Percentiles rank a stretch among this genome's conserved stretches.
Evolutionary conservation across 1,140 invertebrate species (phyloP).

Genomic region (Scylla paramamosain): DNA sequence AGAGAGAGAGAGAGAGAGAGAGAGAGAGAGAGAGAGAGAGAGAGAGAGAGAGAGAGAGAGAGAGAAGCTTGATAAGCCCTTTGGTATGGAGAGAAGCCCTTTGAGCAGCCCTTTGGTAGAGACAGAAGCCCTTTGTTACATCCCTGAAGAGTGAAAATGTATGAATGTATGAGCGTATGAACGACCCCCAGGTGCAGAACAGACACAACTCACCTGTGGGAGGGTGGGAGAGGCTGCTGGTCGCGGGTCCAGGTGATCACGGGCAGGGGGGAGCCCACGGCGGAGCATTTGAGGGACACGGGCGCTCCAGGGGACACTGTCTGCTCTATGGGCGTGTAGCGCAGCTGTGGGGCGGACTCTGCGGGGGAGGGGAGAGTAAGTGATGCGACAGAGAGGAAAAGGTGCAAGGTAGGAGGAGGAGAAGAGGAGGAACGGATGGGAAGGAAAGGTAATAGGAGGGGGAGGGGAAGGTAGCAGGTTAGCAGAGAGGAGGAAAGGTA

Average conservation of each 20-base stretch:
- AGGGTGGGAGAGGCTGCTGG: constrained; percentile 34
- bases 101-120: neutral
- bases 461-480: neutral
- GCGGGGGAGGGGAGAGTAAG: neutral
- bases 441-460: neutral
- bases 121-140: too few relatives aligned
- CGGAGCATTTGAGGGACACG: constrained; percentile 92
- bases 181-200: too few relatives aligned
- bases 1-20: neutral
- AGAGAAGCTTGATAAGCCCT: neutral
- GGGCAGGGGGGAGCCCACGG: constrained; percentile 93
- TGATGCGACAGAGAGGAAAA: neutral
- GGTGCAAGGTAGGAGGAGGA: neutral
- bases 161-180: too few relatives aligned
- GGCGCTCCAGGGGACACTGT: constrained; percentile 90
- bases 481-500: neutral
- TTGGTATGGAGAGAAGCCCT: neutral
- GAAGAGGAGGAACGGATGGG: neutral
- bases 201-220: constrained; percentile 45
- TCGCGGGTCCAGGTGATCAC: constrained; percentile 88
- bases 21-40: neutral
- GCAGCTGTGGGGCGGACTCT: constrained; percentile 60
- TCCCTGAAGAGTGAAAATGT: too few relatives aligned
- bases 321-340: constrained; percentile 63
- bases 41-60: neutral